Evolutionary conservation across 2,888 invertebrate genomes (phyloP).

Genomic region (Ceramica pisi): DNA sequence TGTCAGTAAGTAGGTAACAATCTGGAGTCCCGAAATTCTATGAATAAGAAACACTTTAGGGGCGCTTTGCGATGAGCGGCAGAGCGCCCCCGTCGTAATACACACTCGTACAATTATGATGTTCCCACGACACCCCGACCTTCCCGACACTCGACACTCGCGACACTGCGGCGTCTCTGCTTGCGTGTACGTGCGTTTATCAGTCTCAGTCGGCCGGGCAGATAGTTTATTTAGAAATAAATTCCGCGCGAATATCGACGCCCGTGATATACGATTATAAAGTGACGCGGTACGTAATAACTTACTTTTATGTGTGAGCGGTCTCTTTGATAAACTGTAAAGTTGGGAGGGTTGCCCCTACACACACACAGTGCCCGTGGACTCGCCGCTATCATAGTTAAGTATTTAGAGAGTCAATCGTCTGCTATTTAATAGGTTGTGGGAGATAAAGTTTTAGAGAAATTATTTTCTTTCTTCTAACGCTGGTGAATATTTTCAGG

Average conservation of each 20-base stretch:
- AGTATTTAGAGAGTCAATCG: conserved; percentile 10
- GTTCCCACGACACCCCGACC: background rate
- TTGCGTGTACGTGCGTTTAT: conserved; percentile 15
- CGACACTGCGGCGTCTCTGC: background rate
- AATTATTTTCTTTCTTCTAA: background rate
- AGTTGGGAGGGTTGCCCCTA: background rate
- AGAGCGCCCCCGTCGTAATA: conserved; percentile 34
- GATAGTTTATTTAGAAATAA: conserved; percentile 49
- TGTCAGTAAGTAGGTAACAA: conserved; percentile 64
- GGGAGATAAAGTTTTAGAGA: background rate
- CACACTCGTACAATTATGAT: conserved; percentile 30
- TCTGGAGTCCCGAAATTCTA: conserved; percentile 69
- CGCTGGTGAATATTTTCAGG: background rate
- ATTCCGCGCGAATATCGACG: conserved; percentile 32
- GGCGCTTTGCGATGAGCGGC: conserved; percentile 44
- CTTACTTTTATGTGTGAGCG: conserved; percentile 37
- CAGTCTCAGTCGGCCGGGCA: conserved; percentile 28
- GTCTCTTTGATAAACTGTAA: conserved; percentile 4
- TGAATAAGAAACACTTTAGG: conserved; percentile 74
- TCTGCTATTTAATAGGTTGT: background rate
- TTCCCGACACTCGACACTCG: background rate
- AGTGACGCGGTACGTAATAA: conserved; percentile 31
- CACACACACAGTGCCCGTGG: too few relatives aligned
- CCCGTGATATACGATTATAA: conserved; percentile 44
- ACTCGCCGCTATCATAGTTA: background rate